Evolutionary conservation across 1,140 invertebrate genomes (phyloP).

Genomic region (Eueides isabella): DNA sequence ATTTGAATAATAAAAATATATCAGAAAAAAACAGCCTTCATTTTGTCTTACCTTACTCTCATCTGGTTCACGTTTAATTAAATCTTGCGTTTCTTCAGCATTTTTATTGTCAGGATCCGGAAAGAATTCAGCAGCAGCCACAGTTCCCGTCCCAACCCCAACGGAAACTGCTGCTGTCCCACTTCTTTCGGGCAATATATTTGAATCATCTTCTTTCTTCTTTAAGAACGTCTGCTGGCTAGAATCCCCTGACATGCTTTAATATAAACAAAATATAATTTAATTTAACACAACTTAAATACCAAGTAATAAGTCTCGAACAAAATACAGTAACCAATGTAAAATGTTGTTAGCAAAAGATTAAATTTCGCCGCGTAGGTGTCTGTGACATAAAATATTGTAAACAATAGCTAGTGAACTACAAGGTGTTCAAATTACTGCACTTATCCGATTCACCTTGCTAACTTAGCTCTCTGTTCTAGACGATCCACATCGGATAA

Average conservation of each 20-base stretch:
- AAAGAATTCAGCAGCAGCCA: conserved; percentile 42
- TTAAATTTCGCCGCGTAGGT: conserved; percentile 46
- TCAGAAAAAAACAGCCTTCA: neutral
- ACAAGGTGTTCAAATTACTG: conserved; percentile 36
- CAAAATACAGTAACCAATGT: neutral
- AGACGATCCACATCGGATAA: conserved; percentile 51
- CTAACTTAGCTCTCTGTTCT: conserved; percentile 52
- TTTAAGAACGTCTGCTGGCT: conserved; percentile 49
- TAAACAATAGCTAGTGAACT: conserved; percentile 49
- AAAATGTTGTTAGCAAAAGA: conserved; percentile 24
- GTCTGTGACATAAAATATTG: conserved; percentile 29
- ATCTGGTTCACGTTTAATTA: conserved; percentile 51
- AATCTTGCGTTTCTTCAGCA: conserved; percentile 54
- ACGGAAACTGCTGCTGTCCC: conserved; percentile 42
- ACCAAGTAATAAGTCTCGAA: neutral
- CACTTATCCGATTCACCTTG: conserved; percentile 56
- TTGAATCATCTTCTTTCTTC: conserved; percentile 62
- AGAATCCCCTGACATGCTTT: conserved; percentile 69
- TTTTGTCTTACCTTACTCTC: conserved; percentile 51
- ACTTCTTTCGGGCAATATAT: conserved; percentile 51
- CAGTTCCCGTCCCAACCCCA: conserved; percentile 42
- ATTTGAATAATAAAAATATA: neutral
- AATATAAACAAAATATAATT: conserved; percentile 26
- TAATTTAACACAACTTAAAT: neutral
- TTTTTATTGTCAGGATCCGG: conserved; percentile 40